phyloP scores from a whole-genome alignment of 2,888 invertebrate genomes.

The Eustalomyia histrio region DNA sequence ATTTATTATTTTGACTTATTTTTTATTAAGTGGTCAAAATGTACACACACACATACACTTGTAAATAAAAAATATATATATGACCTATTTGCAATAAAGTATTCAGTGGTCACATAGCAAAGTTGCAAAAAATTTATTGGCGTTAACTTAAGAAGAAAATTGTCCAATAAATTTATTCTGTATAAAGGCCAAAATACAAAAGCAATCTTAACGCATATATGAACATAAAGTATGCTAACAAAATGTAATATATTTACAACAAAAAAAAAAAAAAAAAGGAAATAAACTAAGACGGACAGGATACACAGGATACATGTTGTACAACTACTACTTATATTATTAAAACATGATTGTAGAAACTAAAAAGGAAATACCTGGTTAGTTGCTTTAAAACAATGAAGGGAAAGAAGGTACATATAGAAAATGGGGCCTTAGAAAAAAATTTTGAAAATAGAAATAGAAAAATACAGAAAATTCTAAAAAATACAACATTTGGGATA shows the following conservation, averaged over 20 bases:
- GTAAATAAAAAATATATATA: not conserved
- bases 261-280: not conserved
- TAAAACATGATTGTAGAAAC: not conserved
- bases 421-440: no score
- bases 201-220: not conserved
- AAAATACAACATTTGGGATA: no score
- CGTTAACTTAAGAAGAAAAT: constrained; percentile 9
- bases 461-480: no score
- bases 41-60: not conserved
- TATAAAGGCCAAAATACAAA: not conserved
- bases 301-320: not conserved
- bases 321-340: not conserved
- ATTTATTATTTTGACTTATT: constrained; percentile 1
- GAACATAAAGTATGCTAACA: not conserved
- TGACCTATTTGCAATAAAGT: constrained; percentile 1
- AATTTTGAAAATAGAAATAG: no score
- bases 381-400: not conserved
- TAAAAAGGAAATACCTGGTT: not conserved
- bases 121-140: not conserved
- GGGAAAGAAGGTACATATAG: not conserved
- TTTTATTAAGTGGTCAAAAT: not conserved
- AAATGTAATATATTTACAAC: not conserved
- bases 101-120: not conserved
- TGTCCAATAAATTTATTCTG: constrained; percentile 25
- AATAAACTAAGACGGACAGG: constrained; percentile 1